phyloP scores from a whole-genome alignment of 2,113 vertebrate genomes.

The Catharus bicknelli region DNA sequence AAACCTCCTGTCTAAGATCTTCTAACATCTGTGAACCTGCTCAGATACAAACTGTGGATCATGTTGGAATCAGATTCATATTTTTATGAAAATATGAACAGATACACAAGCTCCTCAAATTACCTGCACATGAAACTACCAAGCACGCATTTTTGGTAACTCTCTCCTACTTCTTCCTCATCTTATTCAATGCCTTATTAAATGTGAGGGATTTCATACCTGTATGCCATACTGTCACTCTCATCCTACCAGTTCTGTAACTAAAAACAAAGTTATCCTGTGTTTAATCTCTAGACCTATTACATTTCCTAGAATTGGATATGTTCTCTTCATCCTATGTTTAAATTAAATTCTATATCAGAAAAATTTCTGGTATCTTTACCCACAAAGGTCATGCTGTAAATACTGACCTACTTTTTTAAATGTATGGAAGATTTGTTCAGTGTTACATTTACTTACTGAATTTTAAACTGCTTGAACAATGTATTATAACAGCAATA shows the following conservation, averaged over 20 bases:
- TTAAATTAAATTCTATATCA: not conserved
- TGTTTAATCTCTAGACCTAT: not conserved
- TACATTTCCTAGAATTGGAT: not conserved
- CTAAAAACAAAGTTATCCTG: not conserved
- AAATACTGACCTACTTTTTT: not conserved
- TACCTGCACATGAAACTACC: not conserved
- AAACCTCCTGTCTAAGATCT: rapidly evolving
- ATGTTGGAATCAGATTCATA: not conserved
- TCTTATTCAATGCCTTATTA: not conserved
- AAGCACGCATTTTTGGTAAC: not conserved
- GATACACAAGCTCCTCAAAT: not conserved
- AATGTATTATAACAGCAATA: not conserved
- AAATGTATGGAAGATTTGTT: not conserved
- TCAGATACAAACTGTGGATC: not conserved
- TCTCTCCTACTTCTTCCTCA: not conserved
- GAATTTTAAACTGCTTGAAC: not conserved
- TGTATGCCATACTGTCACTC: not conserved
- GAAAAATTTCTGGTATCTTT: not conserved
- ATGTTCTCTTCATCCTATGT: not conserved
- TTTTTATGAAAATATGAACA: not conserved
- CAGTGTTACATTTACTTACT: not conserved
- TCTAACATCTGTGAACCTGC: not conserved
- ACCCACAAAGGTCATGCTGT: not conserved
- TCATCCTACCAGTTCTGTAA: not conserved
- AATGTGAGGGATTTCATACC: not conserved